Base-by-base conservation (phyloP, 2,113 vertebrate species). In the Corydoras sp. region DNA sequence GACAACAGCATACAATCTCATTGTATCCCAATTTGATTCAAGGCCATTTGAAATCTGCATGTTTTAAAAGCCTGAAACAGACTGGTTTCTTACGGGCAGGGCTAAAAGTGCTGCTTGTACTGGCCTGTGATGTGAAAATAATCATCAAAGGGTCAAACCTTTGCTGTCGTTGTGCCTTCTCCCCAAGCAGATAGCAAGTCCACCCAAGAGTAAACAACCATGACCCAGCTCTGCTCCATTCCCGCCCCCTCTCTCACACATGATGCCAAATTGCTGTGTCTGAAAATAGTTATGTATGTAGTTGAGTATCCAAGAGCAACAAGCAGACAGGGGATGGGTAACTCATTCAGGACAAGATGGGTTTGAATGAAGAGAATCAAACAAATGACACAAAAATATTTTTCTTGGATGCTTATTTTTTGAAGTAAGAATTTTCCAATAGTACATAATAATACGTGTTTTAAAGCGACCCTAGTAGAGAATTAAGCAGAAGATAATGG, bases 171-270 rank as follows among this genome's bases (percentile, higher is more conserved):
- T 43, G 35, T 43, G 51, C 68, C 58, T 12, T 35, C 53, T 74
- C 83, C 77, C 84, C 78, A 70, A 80, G 77, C 30, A 62, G 79
- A 80, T 75, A 78, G 85, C 81, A 72, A 85, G 81, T 77, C 75
- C 69, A n/a, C 80, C 79, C 35, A 77, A 73, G 62, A 82, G 76
- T 86, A 88, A 87, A 87, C 86, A 87, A 73, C 79, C 79, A 77
- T 18, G 61, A 65, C 58, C 10, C 56, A 58, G 49, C 50, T 49
- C 58, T 63, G 29, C 64, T 75, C 60, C 31, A 64, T 71, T 65
- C 59, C 74, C 65, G n/a, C 74, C 71, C 50, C 14, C 60, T 67
- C 50, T 72, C 68, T 65, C 78, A 72, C 72, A 62, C 73, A 53
- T 53, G 13, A 53, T 14, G 13, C 13, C 13, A 53, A 53, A 12